A percentile compares a stretch with the other conserved stretches of the same genome.
Conservation (phyloP, 2,888 invertebrate species). For the Axea sp. region DNA sequence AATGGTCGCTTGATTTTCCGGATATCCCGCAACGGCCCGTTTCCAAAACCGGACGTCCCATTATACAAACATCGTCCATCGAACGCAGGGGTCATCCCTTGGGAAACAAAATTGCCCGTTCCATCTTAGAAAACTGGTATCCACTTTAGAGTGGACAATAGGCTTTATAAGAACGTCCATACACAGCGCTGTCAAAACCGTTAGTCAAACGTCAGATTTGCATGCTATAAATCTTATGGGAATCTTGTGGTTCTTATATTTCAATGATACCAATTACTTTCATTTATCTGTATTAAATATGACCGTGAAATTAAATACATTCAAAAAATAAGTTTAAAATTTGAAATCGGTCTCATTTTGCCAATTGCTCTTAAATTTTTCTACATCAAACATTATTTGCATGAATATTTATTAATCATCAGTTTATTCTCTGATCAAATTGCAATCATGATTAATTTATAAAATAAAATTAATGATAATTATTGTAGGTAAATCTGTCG, state of each 20-base stretch:
- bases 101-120: conserved; percentile 66
- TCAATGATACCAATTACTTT: too few species aligned
- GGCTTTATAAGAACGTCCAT: conserved; percentile 19
- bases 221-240: conserved; percentile 21
- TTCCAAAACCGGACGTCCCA: conserved; percentile 70
- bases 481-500: too few species aligned
- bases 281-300: too few species aligned
- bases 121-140: conserved; percentile 70
- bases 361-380: too few species aligned
- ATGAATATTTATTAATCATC: too few species aligned
- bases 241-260: conserved; percentile 28
- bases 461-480: too few species aligned
- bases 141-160: conserved; percentile 68
- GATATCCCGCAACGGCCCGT: conserved; percentile 68
- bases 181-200: conserved; percentile 37
- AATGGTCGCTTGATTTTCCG: conserved; percentile 67
- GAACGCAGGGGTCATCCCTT: conserved; percentile 64
- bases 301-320: too few species aligned
- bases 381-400: too few species aligned
- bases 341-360: too few species aligned
- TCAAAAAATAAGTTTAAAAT: too few species aligned
- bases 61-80: conserved; percentile 61
- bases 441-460: too few species aligned
- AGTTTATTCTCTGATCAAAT: too few species aligned
- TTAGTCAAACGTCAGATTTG: conserved; percentile 54